phyloP scores from a whole-genome alignment of 2,888 invertebrate genomes.

The Eledona agricola region DNA sequence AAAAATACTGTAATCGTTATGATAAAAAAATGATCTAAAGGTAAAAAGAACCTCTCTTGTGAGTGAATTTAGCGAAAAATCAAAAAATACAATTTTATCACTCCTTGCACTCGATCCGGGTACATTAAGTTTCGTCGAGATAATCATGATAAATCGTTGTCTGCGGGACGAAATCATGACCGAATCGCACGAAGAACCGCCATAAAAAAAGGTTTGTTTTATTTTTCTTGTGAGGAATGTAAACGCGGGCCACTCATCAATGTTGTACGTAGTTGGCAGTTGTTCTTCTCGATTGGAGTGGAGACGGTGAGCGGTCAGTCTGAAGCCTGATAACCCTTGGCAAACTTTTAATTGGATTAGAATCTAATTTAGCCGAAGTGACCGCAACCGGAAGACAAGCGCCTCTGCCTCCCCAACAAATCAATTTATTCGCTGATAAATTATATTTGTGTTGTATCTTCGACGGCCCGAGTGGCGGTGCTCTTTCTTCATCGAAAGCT shows the following conservation, averaged over 20 bases:
- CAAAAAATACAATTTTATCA: no score
- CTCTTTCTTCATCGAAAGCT: neutral
- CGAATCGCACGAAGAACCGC: slow-evolving; percentile 15
- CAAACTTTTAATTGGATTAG: slow-evolving; percentile 65
- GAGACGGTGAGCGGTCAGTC: slow-evolving; percentile 48
- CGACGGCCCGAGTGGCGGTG: neutral
- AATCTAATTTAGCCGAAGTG: slow-evolving; percentile 64
- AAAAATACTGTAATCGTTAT: no score
- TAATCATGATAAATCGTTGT: no score
- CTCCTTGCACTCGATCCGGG: no score
- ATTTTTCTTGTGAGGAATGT: slow-evolving; percentile 30
- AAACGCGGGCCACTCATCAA: slow-evolving; percentile 54
- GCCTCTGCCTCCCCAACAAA: slow-evolving; percentile 58
- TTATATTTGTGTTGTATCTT: slow-evolving; percentile 41
- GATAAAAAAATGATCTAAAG: no score
- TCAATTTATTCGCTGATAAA: slow-evolving; percentile 58
- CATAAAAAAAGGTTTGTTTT: slow-evolving; percentile 18
- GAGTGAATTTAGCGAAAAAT: no score
- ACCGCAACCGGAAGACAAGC: slow-evolving; percentile 56
- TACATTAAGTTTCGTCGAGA: no score
- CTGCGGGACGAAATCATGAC: slow-evolving; percentile 4
- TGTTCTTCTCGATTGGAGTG: slow-evolving; percentile 45
- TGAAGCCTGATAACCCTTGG: slow-evolving; percentile 53
- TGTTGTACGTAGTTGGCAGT: slow-evolving; percentile 51
- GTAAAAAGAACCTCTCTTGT: no score